These are phyloP conservation scores for Dromiciops gliroides DNA, from an alignment of 2,113 vertebrate genomes.

Conservation along the genomic window DNA sequence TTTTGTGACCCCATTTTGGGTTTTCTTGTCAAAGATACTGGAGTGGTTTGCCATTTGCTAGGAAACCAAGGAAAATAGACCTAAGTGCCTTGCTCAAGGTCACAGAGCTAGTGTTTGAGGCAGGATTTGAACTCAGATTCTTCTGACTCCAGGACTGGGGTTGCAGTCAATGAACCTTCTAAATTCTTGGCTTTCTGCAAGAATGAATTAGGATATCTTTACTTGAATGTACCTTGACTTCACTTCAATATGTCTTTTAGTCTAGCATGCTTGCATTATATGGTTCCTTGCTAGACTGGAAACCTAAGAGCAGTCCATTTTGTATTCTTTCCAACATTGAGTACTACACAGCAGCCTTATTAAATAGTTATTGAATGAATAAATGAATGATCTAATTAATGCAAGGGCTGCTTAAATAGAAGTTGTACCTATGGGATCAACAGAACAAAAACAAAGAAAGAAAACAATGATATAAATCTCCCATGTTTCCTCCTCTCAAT, in stretches of 20 bases:
- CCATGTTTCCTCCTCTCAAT: not conserved
- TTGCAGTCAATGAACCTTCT: not conserved
- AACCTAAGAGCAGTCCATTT: not conserved
- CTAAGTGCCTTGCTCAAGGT: not conserved
- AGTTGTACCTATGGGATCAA: constrained; percentile 13
- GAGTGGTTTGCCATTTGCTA: not conserved
- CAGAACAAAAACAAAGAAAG: constrained; percentile 15
- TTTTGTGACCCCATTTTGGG: not conserved
- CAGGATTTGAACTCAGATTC: not conserved
- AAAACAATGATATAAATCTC: not conserved
- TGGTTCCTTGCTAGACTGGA: not conserved
- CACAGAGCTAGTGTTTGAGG: not conserved
- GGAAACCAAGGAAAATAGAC: too few relatives aligned
- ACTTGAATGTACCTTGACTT: not conserved
- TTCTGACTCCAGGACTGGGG: not conserved
- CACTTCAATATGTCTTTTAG: not conserved
- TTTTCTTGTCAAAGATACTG: not conserved
- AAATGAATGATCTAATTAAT: not conserved
- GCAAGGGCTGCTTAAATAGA: not conserved
- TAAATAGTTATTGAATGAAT: too few relatives aligned
- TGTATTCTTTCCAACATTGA: not conserved
- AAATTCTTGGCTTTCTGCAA: not conserved
- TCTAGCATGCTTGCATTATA: not conserved
- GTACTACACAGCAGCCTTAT: not conserved
- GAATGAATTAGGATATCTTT: not conserved